Evolutionary conservation across 2,888 invertebrate species (phyloP).

Genomic region (Xylota segnis): DNA sequence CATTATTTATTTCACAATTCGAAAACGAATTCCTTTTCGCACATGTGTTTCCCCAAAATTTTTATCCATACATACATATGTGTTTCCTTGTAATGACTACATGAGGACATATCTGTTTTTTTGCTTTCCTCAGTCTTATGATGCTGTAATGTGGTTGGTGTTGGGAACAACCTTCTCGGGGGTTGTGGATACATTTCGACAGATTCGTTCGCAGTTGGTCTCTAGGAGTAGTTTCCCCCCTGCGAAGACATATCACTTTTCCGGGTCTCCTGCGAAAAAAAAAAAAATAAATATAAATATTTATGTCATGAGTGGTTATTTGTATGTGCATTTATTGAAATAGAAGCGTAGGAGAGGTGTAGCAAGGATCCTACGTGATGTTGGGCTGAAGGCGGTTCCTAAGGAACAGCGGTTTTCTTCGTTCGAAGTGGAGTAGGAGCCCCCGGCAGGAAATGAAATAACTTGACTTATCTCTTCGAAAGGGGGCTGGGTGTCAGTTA

Average conservation of each 20-base stretch:
- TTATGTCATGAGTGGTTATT: constrained; percentile 62
- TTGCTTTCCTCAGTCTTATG: constrained; percentile 1
- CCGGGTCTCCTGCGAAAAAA: constrained; percentile 33
- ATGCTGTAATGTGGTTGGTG: constrained; percentile 41
- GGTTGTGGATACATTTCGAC: constrained; percentile 64
- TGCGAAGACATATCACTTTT: constrained; percentile 64
- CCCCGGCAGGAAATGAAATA: constrained; percentile 64
- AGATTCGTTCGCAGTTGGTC: constrained; percentile 24
- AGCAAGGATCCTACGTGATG: constrained; percentile 15
- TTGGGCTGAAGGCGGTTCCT: constrained; percentile 22
- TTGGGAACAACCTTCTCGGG: constrained; percentile 36
- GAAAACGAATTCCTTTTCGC: constrained; percentile 50
- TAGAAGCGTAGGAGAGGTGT: constrained; percentile 38
- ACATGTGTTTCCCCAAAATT: constrained; percentile 37
- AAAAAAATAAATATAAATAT: constrained; percentile 74
- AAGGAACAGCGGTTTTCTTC: constrained; percentile 31
- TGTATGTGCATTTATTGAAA: constrained; percentile 72
- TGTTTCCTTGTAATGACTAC: constrained; percentile 31
- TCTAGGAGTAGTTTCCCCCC: constrained; percentile 31
- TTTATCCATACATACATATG: constrained; percentile 26
- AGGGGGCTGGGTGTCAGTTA: constrained; percentile 22
- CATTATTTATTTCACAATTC: constrained; percentile 66
- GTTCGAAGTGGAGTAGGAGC: constrained; percentile 12
- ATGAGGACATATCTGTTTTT: constrained; percentile 3
- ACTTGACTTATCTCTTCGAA: constrained; percentile 56